Evolutionary conservation across 2,888 invertebrate species (phyloP).

Genomic region (Megalurothrips usitatus): DNA sequence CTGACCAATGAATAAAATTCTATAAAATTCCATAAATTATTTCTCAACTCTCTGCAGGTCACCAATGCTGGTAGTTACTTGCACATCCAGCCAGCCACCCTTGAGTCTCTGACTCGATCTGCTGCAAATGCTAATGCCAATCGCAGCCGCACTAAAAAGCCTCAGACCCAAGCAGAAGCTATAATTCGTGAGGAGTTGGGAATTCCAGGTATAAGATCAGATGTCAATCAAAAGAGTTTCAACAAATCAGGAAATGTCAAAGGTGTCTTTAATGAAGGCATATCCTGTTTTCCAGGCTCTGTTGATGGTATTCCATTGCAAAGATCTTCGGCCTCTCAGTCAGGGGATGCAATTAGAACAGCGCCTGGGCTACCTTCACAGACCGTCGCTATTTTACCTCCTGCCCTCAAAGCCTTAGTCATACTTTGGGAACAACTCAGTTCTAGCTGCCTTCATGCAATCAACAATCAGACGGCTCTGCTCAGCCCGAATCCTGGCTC

Average conservation of each 20-base stretch:
- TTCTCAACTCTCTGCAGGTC: constrained; percentile 69
- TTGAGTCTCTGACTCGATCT: constrained; percentile 71
- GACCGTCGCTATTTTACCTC: constrained; percentile 73
- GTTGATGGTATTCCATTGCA: neutral
- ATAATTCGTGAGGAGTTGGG: constrained; percentile 44
- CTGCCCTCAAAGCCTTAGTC: constrained; percentile 81
- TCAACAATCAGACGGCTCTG: constrained; percentile 58
- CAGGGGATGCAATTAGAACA: neutral
- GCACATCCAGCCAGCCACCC: constrained; percentile 70
- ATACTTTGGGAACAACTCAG: constrained; percentile 86
- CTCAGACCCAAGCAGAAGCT: constrained; percentile 37
- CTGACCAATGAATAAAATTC: neutral
- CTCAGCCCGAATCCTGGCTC: constrained; percentile 49
- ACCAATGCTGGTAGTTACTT: constrained; percentile 62
- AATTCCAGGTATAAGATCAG: neutral
- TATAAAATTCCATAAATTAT: neutral
- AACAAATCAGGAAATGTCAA: neutral
- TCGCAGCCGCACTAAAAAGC: constrained; percentile 54
- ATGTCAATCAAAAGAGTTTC: neutral
- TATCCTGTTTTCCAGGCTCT: neutral
- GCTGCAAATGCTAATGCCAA: constrained; percentile 75
- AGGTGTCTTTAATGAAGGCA: constrained; percentile 16
- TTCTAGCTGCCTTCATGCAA: constrained; percentile 60
- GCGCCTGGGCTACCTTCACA: constrained; percentile 40
- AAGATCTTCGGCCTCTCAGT: neutral